Evolutionary conservation across 2,113 vertebrate genomes (phyloP).

Genomic region (Tachycineta bicolor): DNA sequence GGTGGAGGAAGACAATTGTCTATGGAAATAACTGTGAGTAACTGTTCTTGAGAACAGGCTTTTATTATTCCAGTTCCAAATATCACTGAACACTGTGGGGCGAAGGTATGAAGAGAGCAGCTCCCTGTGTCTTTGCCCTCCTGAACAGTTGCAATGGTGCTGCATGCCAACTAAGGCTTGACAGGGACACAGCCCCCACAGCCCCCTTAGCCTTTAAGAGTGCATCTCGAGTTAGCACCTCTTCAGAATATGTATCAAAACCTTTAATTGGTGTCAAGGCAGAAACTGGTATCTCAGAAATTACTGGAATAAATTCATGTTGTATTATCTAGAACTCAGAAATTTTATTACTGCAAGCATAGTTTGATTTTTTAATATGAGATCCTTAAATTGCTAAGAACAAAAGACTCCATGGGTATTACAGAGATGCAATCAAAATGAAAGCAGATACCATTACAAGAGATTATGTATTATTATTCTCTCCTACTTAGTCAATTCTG

Average conservation of each 20-base stretch:
- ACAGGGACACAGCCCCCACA: background rate
- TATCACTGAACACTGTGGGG: background rate
- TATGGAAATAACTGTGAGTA: constrained; percentile 76
- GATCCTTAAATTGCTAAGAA: background rate
- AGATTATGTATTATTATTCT: background rate
- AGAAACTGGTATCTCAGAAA: background rate
- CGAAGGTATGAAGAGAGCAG: background rate
- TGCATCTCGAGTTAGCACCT: background rate
- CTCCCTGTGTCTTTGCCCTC: background rate
- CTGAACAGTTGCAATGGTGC: background rate
- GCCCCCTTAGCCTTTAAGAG: background rate
- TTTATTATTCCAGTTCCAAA: background rate
- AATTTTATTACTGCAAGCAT: background rate
- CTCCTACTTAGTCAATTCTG: background rate
- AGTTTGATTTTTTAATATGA: background rate
- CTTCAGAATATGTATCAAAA: background rate
- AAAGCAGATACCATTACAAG: background rate
- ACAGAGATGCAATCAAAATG: background rate
- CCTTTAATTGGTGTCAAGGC: background rate
- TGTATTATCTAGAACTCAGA: background rate
- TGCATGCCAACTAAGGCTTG: background rate
- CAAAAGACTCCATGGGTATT: background rate
- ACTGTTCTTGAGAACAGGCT: background rate
- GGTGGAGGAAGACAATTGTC: constrained; percentile 87
- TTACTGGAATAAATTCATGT: background rate